Evolutionary conservation across 2,797 vertebrate species (phyloP), one percentile per base, ranked within the genome.

Genomic region (Leucoraja ocellata): DNA sequence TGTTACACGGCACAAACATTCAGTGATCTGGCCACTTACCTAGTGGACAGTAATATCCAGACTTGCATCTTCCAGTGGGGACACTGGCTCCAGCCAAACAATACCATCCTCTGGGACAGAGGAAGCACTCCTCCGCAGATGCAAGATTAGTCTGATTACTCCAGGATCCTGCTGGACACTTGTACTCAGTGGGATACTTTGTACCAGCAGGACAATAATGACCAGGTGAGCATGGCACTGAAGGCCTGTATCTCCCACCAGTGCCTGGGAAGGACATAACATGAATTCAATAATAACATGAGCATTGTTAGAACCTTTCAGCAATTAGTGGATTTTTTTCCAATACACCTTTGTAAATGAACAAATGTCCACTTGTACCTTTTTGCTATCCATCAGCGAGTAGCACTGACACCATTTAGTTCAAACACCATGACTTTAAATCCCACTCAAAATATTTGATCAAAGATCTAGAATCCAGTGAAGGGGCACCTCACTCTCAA

Each of bases 131-230:
- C 0, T 94, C 94, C 3, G 95, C 96, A 0, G 94, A 94, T 93
- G 96, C 95, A 94, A 98, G 93, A 46, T 97, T 95, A 8, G 96
- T 97, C 25, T 94, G 96, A 78, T 97, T 95, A 93, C 97, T 99
- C 98, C 98, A 98, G n/a, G 97, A 98, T 84, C 98, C 98, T 0
- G 96, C 96, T 8, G 97, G 96, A 95, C 98, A 99, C 94, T 97
- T 97, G 95, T 97, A 97, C 95, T 98, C 97, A 14, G 95, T 96
- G 0, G 96, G 96, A 88, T 96, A 96, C 96, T 97, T 97, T 1
- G 97, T 98, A 93, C 98, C 98, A 5, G 94, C 81, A 0, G 98
- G 98, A 93, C 98, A 99, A 94, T 97, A 99, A 95, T 98, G 98
- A 3, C 98, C 98, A 0, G 95, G 94, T 68, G 98, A 97, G 94